Percentiles rank a stretch among this genome's conserved stretches.
These are phyloP conservation scores for Triplophysa rosa DNA, from an alignment of 2,113 vertebrate genomes.

Conservation along the genomic window DNA sequence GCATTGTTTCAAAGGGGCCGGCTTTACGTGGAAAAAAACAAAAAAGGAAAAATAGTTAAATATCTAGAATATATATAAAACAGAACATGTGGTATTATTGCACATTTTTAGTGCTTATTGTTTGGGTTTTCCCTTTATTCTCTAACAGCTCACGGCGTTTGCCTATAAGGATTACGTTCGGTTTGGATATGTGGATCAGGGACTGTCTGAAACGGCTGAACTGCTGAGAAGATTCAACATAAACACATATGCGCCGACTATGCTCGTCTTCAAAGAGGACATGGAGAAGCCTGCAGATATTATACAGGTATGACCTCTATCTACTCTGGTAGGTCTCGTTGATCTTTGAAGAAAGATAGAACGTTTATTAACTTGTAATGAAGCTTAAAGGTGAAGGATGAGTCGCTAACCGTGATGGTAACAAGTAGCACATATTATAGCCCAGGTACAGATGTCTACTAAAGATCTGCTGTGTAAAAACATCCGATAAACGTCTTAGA, in stretches of 20 bases:
- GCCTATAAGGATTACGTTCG: conserved; percentile 89
- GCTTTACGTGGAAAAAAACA: no score
- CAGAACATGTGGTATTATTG: no score
- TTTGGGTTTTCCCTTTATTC: not conserved
- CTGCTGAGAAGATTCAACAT: conserved; percentile 87
- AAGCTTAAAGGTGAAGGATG: not conserved
- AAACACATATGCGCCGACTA: conserved; percentile 85
- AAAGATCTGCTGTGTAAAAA: no score
- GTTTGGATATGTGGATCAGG: conserved; percentile 90
- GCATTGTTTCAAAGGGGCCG: no score
- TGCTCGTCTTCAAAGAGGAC: conserved; percentile 92
- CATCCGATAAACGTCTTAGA: no score
- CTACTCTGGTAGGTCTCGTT: no score
- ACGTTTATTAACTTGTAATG: not conserved
- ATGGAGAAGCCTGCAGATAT: conserved; percentile 81
- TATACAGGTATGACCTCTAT: conserved; percentile 80
- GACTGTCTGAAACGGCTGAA: conserved; percentile 78
- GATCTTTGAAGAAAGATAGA: no score
- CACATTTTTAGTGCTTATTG: not conserved
- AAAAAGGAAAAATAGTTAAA: not conserved
- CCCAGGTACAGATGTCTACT: no score
- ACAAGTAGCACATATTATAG: not conserved
- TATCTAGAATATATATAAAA: no score
- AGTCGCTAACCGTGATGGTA: no score
- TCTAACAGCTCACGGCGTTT: conserved; percentile 84